Conservation (phyloP, 2,888 invertebrate species). For the Hirtodrosophila histrioides region DNA sequence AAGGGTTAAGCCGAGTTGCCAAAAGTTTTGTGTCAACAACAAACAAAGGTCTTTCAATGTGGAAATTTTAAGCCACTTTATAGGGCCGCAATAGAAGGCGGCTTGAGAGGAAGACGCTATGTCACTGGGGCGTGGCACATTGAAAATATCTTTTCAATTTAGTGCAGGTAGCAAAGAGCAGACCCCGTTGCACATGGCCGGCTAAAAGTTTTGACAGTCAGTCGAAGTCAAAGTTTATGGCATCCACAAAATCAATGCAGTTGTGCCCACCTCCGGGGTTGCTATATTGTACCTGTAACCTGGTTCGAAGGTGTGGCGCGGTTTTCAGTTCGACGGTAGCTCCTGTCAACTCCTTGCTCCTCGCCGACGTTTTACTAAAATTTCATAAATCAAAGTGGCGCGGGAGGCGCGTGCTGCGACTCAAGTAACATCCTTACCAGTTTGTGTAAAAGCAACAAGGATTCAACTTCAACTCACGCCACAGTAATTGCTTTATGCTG, state of each 20-base stretch:
- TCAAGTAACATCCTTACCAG: slow-evolving; percentile 26
- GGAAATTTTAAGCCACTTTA: slow-evolving; percentile 67
- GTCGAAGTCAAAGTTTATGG: slow-evolving; percentile 59
- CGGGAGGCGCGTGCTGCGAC: slow-evolving; percentile 38
- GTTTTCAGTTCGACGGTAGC: slow-evolving; percentile 30
- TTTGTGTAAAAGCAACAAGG: slow-evolving; percentile 10
- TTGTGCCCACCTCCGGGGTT: not conserved
- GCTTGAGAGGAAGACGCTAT: not conserved
- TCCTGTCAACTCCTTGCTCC: not conserved
- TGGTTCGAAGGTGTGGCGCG: slow-evolving; percentile 17
- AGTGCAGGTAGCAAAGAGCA: slow-evolving; percentile 32
- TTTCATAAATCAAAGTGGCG: slow-evolving; percentile 75
- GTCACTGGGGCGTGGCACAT: slow-evolving; percentile 2
- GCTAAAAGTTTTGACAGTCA: slow-evolving; percentile 54
- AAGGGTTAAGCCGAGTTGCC: slow-evolving; percentile 60
- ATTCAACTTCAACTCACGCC: slow-evolving; percentile 64
- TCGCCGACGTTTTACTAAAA: slow-evolving; percentile 39
- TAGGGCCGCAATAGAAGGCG: slow-evolving; percentile 31
- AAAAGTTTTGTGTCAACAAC: slow-evolving; percentile 55
- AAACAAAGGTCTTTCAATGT: slow-evolving; percentile 31
- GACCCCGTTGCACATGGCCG: slow-evolving; percentile 22
- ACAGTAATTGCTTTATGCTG: slow-evolving; percentile 74
- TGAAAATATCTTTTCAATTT: slow-evolving; percentile 46
- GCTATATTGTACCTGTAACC: not conserved
- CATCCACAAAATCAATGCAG: slow-evolving; percentile 68